phyloP scores from a whole-genome alignment of 2,888 invertebrate species.

The Hypomecis atomaria region DNA sequence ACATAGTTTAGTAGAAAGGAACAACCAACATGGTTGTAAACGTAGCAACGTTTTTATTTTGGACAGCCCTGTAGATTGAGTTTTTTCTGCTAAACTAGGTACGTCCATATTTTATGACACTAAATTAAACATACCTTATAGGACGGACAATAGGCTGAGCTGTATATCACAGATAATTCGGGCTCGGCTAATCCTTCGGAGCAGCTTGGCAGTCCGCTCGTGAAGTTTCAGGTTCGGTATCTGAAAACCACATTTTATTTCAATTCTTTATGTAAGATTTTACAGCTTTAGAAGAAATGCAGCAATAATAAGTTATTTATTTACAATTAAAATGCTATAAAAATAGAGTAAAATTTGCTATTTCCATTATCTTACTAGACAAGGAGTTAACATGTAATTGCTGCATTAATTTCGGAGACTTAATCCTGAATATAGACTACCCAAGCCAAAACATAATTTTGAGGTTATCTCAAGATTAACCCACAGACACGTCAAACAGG shows the following conservation, averaged over 20 bases:
- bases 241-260: slow-evolving; percentile 48
- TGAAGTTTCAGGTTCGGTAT: slow-evolving; percentile 67
- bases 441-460: slow-evolving; percentile 51
- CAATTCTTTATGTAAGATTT: background rate
- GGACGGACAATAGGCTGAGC: slow-evolving; percentile 86
- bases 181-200: slow-evolving; percentile 82
- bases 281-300: background rate
- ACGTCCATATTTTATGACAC: background rate
- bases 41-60: no score
- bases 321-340: background rate
- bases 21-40: no score
- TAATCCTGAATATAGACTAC: background rate
- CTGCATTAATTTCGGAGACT: background rate
- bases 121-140: slow-evolving; percentile 70
- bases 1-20: no score
- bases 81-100: background rate
- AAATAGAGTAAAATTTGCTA: background rate
- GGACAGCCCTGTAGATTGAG: background rate
- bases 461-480: slow-evolving; percentile 70
- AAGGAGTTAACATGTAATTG: background rate
- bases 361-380: background rate
- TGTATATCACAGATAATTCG: slow-evolving; percentile 85
- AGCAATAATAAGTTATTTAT: no score
- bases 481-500: slow-evolving; percentile 37
- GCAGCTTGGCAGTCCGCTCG: slow-evolving; percentile 83